phyloP scores from a whole-genome alignment of 1,140 invertebrate species.

The Aphis gossypii region DNA sequence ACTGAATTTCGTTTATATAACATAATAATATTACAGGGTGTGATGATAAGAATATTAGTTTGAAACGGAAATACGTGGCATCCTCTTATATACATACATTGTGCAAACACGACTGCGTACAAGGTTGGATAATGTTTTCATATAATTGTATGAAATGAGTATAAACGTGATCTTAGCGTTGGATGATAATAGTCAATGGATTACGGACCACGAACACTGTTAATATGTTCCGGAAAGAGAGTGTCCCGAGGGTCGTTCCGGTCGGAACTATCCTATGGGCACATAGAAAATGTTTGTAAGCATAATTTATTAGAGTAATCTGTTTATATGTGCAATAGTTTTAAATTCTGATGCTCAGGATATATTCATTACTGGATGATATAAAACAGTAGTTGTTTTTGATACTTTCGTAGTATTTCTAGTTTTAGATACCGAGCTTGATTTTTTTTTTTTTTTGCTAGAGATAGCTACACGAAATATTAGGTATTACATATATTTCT shows the following conservation, averaged over 20 bases:
- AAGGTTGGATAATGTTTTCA: background rate
- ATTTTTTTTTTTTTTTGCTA: background rate
- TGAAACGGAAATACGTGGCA: background rate
- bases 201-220: background rate
- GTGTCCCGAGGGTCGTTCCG: slow-evolving; percentile 23
- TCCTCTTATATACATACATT: background rate
- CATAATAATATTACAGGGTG: background rate
- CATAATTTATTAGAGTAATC: background rate
- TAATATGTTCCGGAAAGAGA: slow-evolving; percentile 19
- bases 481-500: background rate
- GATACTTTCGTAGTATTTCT: background rate
- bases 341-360: background rate
- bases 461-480: background rate
- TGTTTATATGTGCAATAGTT: background rate
- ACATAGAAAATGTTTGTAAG: background rate
- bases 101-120: background rate
- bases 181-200: background rate
- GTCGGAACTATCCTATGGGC: background rate
- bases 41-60: background rate
- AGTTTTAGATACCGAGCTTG: background rate
- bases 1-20: too few species aligned
- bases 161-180: background rate
- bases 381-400: background rate
- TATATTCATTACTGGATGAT: background rate
- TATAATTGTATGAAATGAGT: background rate